Evolutionary conservation across 30 jellyfish, hydroid and myxozoan species (phyloP).

Genomic region (Aurelia sp.): DNA sequence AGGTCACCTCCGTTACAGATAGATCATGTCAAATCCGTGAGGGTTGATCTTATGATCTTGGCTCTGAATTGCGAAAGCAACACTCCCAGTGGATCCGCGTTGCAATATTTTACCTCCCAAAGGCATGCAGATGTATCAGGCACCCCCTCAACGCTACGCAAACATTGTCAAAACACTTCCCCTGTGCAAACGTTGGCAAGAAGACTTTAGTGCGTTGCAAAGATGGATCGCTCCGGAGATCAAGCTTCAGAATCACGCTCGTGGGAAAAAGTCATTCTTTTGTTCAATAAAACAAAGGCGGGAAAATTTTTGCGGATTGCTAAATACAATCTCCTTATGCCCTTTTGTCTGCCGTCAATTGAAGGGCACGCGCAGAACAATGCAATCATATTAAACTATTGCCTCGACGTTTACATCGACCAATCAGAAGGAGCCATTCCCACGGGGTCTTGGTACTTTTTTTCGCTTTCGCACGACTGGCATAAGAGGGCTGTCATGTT

Average conservation of each 20-base stretch:
- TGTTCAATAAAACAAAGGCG: constrained; percentile 70
- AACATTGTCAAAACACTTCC: neutral
- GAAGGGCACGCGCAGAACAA: constrained; percentile 90
- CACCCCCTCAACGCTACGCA: neutral
- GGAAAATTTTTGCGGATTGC: constrained; percentile 74
- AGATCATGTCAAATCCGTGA: constrained; percentile 18
- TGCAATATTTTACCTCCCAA: too few relatives aligned
- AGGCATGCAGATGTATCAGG: neutral
- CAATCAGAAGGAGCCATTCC: constrained; percentile 84
- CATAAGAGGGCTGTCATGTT: constrained; percentile 80
- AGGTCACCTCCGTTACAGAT: constrained; percentile 39
- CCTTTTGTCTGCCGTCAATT: constrained; percentile 77
- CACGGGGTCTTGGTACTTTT: constrained; percentile 83
- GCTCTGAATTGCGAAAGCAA: constrained; percentile 11
- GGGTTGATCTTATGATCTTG: constrained; percentile 62
- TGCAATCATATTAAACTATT: constrained; percentile 64
- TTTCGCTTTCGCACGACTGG: constrained; percentile 83
- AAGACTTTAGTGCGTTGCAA: neutral
- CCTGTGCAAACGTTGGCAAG: neutral
- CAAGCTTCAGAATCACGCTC: constrained; percentile 58
- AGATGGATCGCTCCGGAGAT: constrained; percentile 5
- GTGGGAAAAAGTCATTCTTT: constrained; percentile 80
- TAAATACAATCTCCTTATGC: constrained; percentile 79
- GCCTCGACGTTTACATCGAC: constrained; percentile 66
- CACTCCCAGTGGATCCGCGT: too few relatives aligned